Base-by-base conservation (phyloP, 2,888 invertebrate genomes). In the Hydrotaea cyrtoneurina region DNA sequence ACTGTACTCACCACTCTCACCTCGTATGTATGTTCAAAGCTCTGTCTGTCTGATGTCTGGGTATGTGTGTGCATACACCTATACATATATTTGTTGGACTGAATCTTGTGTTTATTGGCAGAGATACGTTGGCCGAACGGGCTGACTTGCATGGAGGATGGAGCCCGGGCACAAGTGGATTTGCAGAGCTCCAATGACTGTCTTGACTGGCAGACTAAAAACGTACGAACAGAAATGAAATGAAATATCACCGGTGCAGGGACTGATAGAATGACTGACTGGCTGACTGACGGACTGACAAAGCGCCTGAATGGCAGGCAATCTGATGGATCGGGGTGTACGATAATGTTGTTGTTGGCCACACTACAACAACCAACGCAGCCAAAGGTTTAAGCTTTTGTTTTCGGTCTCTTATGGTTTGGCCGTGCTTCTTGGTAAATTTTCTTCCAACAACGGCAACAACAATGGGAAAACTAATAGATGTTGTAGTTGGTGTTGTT, bases 241-340 rank as follows among this genome's bases (percentile, higher is more conserved):
- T 50, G 50, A 50, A 50, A 50, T n/a, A 15, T 50, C 7, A 50
- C 50, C 4, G n/a, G 50, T 50, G 50, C 2, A 50, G 13, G 43
- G 26, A 57, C 36, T 55, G 66, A 66, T 43, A 50, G 36, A 39
- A 10, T 72, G 17, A 55, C 17, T 75, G 55, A 82, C 50, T 43
- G n/a, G n/a, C 39, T 77, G 76, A 80, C 77, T 78, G 84, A 43
- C 75, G 74, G 62, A 21, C 75, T 46, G 72, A 78, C 69, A 74
- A 31, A 71, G 21, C n/a, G 4, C 2, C 31, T 23, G 66, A 19
- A n/a, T 26, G 59, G 26, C 59, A 21, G 43, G 36, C 19, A 59
- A 72, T 53, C 72, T 55, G 36, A 69, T 50, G 36, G 55, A 76
- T 64, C 71, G 62, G 15, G 55, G 66, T 36, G 73, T 73, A 73